Conservation (phyloP, 2,797 vertebrate species). For the Coccyzus lansbergi region DNA sequence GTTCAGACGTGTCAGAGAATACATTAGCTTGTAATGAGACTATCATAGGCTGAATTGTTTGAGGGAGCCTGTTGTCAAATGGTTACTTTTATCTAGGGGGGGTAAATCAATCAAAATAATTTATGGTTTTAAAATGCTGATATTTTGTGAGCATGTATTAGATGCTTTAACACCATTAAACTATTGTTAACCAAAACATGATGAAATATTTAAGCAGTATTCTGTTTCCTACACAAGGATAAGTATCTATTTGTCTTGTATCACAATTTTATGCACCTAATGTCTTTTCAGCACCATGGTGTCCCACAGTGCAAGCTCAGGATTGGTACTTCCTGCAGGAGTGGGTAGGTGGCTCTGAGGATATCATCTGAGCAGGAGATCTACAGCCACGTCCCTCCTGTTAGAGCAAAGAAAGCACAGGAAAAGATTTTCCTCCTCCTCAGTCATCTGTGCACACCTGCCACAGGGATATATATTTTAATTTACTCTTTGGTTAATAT, state of each 20-base stretch:
- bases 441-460: background rate
- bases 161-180: conserved; percentile 10
- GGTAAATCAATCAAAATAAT: conserved; percentile 36
- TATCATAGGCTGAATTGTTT: background rate
- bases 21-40: conserved; percentile 18
- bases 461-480: background rate
- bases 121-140: conserved; percentile 13
- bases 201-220: conserved; percentile 52
- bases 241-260: conserved; percentile 14
- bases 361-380: background rate
- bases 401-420: background rate
- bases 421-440: background rate
- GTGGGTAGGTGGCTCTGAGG: background rate
- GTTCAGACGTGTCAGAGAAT: conserved; percentile 20
- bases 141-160: background rate
- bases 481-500: background rate
- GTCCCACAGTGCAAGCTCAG: background rate
- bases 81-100: background rate
- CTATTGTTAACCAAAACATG: conserved; percentile 22
- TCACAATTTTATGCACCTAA: background rate
- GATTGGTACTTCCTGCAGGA: background rate
- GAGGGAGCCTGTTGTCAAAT: conserved; percentile 3
- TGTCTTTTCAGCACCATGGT: background rate
- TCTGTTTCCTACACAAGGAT: background rate
- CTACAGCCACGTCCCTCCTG: background rate